Conservation (phyloP, 53 echinoderm and acorn worm species). For the Glandiceps talaboti region DNA sequence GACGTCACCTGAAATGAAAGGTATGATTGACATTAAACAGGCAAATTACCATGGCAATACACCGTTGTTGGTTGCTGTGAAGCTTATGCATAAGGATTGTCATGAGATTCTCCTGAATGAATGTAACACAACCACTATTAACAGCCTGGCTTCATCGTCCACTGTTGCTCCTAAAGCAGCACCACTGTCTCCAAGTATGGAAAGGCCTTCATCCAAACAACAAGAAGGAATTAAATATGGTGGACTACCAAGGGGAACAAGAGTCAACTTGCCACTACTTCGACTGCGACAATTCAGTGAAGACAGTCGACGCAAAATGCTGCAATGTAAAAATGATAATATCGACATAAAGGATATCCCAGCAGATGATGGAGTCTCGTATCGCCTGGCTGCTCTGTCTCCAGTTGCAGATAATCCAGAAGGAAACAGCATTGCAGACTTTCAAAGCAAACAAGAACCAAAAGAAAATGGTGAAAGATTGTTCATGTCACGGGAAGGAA, state of each 20-base stretch:
- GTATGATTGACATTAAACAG: conserved; percentile 29
- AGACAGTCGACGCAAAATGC: background rate
- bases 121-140: conserved; percentile 36
- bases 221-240: background rate
- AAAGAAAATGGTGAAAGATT: too few species aligned
- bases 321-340: background rate
- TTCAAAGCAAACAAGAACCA: too few species aligned
- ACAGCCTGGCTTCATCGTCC: conserved; percentile 37
- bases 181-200: background rate
- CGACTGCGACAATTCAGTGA: background rate
- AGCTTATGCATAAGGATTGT: conserved; percentile 66
- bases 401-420: background rate
- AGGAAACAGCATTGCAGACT: too few species aligned
- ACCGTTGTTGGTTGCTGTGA: conserved; percentile 66
- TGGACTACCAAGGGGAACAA: background rate
- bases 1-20: conserved; percentile 9
- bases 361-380: background rate
- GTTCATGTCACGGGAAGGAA: background rate
- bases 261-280: background rate
- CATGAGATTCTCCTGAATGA: conserved; percentile 40
- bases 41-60: conserved; percentile 44
- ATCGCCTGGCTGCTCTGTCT: background rate
- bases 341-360: background rate
- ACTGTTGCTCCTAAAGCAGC: background rate
- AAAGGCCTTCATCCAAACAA: background rate